phyloP scores from a whole-genome alignment of 2,797 vertebrate species.

The Gouania willdenowi region DNA sequence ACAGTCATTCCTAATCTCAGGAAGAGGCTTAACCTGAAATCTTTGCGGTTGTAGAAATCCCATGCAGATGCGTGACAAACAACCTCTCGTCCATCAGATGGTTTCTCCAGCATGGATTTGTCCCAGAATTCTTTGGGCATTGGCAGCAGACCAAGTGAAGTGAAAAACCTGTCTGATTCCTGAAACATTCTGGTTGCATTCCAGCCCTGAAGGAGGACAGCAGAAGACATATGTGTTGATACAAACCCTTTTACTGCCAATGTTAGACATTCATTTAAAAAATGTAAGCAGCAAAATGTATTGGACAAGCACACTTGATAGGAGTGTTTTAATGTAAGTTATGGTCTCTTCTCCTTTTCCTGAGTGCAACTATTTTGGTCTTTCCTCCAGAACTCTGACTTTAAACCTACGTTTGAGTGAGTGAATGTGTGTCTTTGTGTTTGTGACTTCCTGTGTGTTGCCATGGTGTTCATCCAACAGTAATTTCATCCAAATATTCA shows the following conservation, averaged over 20 bases:
- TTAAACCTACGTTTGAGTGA: not conserved
- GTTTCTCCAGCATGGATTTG: slow-evolving; percentile 90
- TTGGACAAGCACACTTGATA: too few relatives aligned
- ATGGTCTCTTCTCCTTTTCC: not conserved
- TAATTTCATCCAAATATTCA: slow-evolving; percentile 46
- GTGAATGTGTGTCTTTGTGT: not conserved
- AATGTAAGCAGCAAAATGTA: not conserved
- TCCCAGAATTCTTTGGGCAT: slow-evolving; percentile 87
- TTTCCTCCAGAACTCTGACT: too few relatives aligned
- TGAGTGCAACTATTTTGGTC: too few relatives aligned
- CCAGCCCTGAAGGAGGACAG: slow-evolving; percentile 77
- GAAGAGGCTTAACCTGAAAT: slow-evolving; percentile 81
- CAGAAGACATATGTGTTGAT: too few relatives aligned
- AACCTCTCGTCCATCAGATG: slow-evolving; percentile 79
- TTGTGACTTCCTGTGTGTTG: slow-evolving; percentile 4
- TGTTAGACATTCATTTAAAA: not conserved
- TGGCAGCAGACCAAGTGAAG: slow-evolving; percentile 82
- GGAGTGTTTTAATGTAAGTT: not conserved
- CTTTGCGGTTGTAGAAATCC: slow-evolving; percentile 94
- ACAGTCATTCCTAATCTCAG: too few relatives aligned
- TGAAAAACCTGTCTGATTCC: slow-evolving; percentile 87
- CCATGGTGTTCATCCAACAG: not conserved
- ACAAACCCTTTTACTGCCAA: not conserved
- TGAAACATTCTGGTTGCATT: slow-evolving; percentile 86
- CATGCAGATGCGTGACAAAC: slow-evolving; percentile 94